A percentile compares a stretch with the other conserved stretches of the same genome.
phyloP scores from a whole-genome alignment of 1,140 invertebrate species.

The Aphelinus atriplicis region DNA sequence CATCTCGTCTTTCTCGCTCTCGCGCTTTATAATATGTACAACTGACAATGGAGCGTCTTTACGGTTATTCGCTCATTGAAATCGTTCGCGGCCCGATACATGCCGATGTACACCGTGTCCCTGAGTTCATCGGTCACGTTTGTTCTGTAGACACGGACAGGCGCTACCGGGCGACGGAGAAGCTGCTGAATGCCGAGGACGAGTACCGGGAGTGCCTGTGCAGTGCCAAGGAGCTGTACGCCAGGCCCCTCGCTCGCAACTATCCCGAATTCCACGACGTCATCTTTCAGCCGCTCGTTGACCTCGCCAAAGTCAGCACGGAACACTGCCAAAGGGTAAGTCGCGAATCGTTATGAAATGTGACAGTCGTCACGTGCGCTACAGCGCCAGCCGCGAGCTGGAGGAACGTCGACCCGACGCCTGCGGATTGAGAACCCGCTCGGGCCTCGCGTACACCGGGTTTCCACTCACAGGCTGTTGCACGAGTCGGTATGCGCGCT shows the following conservation, averaged over 20 bases:
- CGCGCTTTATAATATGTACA: too few species aligned
- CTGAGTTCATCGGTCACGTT: too few species aligned
- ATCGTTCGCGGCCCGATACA: too few species aligned
- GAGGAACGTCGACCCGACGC: constrained; percentile 1
- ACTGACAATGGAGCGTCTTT: too few species aligned
- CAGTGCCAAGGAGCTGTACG: constrained; percentile 66
- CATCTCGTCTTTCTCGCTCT: too few species aligned
- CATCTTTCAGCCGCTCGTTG: constrained; percentile 66
- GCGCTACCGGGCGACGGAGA: constrained; percentile 63
- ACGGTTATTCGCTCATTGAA: too few species aligned
- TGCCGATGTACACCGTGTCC: too few species aligned
- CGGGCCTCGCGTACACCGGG: neutral
- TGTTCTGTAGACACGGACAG: constrained; percentile 60
- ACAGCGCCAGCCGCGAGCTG: too few species aligned
- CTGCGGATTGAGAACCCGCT: constrained; percentile 16
- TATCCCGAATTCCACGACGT: constrained; percentile 65
- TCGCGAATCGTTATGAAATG: neutral
- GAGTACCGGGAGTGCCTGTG: constrained; percentile 64
- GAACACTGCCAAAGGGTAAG: constrained; percentile 66
- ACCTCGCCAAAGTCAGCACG: constrained; percentile 63
- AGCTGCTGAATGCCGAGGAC: constrained; percentile 65
- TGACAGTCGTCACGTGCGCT: too few species aligned
- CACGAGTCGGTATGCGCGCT: neutral
- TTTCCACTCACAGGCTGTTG: neutral
- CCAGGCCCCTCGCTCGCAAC: constrained; percentile 63